Evolutionary conservation across 2,888 invertebrate genomes (phyloP), one percentile per base, ranked within the genome.

Genomic region (Psylliodes chrysocephalus): DNA sequence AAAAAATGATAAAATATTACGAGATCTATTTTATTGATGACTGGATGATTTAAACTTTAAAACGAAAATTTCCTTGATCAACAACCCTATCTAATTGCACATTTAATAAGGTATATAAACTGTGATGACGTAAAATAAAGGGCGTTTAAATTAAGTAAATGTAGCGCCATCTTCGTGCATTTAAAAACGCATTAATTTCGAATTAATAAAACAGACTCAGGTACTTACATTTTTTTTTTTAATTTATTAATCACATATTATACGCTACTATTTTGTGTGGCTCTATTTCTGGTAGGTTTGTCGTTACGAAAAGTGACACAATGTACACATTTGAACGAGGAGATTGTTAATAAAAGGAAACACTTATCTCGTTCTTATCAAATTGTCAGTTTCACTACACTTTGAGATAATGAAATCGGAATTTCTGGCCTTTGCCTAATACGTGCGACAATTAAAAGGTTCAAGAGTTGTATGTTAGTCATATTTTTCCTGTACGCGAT

Each of bases 351-450:
- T 70, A 66, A 49, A 57, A 75, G 74, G 74, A 75, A 75, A 71
- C 62, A 66, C 68, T 75, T 75, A 75, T 75, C 74, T 75, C 55
- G 22, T 57, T 49, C 67, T 71, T 71, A 71, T 71, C 71, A 65
- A 51, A 64, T 63, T 67, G 68, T 68, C 68, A 68, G 62, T 64
- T 67, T 67, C 62, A 62, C 61, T 64, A 42, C 30, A 55, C 42
- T 56, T 53, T 40, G 52, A 44, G 54, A 56, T 64, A 62, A 62
- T 51, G 22, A 49, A 53, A 59, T 28, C 18, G 59, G 59, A 64
- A 60, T 64, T 60, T 63, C 46, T 42, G 38, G 38, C 28, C 28
- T 46, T 3, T 49, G 28, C 17, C 49, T 49, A 22, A n/a, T 59
- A 59, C 59, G 63, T 59, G 60, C 46, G 52, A 30, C 56, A 64